Evolutionary conservation across 2,888 invertebrate species (phyloP).

Genomic region (Xestia rhomboidea): DNA sequence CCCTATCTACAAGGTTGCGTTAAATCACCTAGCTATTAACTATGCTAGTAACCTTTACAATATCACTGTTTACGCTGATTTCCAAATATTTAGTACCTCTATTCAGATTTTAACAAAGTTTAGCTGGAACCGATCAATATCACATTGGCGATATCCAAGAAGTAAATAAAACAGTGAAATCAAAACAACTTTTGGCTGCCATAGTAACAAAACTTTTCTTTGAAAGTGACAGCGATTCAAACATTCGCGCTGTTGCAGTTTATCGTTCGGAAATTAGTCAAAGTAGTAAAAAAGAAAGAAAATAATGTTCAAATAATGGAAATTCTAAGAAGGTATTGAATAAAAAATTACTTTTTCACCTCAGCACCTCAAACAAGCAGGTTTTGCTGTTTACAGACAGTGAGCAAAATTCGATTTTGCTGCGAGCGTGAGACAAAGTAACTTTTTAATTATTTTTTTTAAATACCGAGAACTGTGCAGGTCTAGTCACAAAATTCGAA

Average conservation of each 20-base stretch:
- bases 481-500: too few relatives aligned
- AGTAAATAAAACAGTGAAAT: slow-evolving; percentile 63
- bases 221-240: slow-evolving; percentile 58
- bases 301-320: background rate
- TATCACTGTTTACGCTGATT: slow-evolving; percentile 8
- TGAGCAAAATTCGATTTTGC: too few relatives aligned
- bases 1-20: background rate
- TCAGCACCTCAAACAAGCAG: too few relatives aligned
- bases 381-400: too few relatives aligned
- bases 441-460: too few relatives aligned
- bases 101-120: background rate
- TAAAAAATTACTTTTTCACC: background rate
- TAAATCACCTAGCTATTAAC: background rate
- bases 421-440: too few relatives aligned
- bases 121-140: slow-evolving; percentile 32
- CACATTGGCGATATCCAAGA: slow-evolving; percentile 48
- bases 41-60: slow-evolving; percentile 2
- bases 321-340: background rate
- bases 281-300: background rate
- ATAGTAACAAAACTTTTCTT: slow-evolving; percentile 56
- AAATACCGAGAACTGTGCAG: too few relatives aligned
- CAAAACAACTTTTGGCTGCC: slow-evolving; percentile 54
- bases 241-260: slow-evolving; percentile 38
- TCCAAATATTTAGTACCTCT: slow-evolving; percentile 4
- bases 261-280: slow-evolving; percentile 41